Evolutionary conservation across 2,797 vertebrate species (phyloP), one percentile per base, ranked within the genome.

Genomic region (Clarias pachynema): DNA sequence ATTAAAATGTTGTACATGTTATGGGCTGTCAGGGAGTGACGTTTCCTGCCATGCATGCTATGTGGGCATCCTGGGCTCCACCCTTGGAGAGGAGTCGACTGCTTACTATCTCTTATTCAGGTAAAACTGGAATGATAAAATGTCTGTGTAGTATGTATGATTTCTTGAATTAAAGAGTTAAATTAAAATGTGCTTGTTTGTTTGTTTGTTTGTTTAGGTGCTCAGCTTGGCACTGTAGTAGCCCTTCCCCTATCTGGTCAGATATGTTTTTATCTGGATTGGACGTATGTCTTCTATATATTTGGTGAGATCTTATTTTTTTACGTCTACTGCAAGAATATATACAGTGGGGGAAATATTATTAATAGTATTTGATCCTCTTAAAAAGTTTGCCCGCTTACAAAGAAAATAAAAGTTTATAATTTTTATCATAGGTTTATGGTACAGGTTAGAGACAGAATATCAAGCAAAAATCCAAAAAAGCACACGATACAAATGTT

Each of bases 31-130:
- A 99, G 98, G 98, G 98, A 87, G 97, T 99, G 22, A 97, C 98
- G 0, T 99, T 96, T 89, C 98, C 98, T 84, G 97, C 98, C 2
- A 99, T 99, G 98, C 98, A 99, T 87, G 96, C 96, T 3, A 99
- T 99, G 97, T 99, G 98, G 98, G 96, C 97, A 0, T 95, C 95
- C 0, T 99, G 98, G 98, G 98, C 98, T 31, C 98, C 98, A 7
- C 98, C 98, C 0, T 88, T 99, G 90, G 98, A 99, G 94, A 96
- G 98, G 90, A 99, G 98, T 93, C 95, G 97, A 66, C 96, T 99
- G 85, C 96, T 99, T 87, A 98, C 96, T 82, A 97, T 99, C 90
- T 97, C 96, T 40, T 98, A 98, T 90, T 96, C 98, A 90, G 98
- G 98, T 99, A 89, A 93, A 93, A 26, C 40, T 8, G 24, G 75